phyloP scores from a whole-genome alignment of 2,113 vertebrate genomes.

The Cochlearius cochlearius region DNA sequence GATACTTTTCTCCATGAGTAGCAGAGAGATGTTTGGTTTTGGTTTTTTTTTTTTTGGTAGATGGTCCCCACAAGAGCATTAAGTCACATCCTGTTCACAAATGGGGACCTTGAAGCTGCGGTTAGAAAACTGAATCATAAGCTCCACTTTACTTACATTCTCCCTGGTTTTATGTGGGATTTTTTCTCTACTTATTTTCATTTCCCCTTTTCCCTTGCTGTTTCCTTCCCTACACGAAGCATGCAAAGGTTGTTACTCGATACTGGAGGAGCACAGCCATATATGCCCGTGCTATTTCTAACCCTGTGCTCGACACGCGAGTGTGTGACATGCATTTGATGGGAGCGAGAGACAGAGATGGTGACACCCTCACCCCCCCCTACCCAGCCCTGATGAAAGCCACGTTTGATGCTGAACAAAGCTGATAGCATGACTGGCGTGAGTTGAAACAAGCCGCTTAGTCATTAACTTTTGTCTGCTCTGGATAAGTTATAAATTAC shows the following conservation, averaged over 20 bases:
- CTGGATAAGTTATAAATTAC: background rate
- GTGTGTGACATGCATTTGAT: background rate
- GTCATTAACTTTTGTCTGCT: slow-evolving; percentile 13
- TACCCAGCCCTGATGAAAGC: background rate
- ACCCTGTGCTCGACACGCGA: background rate
- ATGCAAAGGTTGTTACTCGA: background rate
- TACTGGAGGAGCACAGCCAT: background rate
- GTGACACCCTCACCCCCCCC: background rate
- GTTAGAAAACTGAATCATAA: slow-evolving; percentile 37
- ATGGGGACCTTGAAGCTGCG: background rate
- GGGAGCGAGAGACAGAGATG: background rate
- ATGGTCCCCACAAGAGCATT: slow-evolving; percentile 40
- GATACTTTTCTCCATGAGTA: slow-evolving; percentile 13
- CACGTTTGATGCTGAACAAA: background rate
- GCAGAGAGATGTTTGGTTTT: background rate
- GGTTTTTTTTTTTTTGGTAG: background rate
- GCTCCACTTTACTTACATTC: slow-evolving; percentile 1
- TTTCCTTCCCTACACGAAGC: slow-evolving; percentile 18
- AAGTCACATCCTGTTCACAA: slow-evolving; percentile 57
- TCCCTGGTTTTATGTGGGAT: slow-evolving; percentile 18
- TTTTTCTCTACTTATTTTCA: slow-evolving; percentile 11
- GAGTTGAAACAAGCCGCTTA: slow-evolving; percentile 4
- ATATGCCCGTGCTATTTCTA: background rate
- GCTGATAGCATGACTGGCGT: background rate
- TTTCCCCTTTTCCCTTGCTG: slow-evolving; percentile 55